phyloP scores from a whole-genome alignment of 2,113 vertebrate genomes.

The Mus pahari region DNA sequence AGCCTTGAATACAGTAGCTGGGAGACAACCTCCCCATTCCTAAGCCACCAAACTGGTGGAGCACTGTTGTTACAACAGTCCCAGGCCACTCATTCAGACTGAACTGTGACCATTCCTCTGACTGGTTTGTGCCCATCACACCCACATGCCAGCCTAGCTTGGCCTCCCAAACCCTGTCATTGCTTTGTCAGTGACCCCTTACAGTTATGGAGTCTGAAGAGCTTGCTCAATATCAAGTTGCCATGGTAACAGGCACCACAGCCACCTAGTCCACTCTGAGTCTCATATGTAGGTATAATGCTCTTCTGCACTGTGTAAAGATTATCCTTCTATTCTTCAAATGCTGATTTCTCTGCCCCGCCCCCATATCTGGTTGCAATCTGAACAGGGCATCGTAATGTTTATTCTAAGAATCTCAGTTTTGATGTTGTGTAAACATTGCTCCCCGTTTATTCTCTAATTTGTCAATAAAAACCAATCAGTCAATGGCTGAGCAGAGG shows the following conservation, averaged over 20 bases:
- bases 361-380: too few species aligned
- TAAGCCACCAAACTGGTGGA: accelerated
- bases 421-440: too few species aligned
- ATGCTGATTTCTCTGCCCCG: too few species aligned
- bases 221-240: neutral
- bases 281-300: neutral
- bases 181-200: neutral
- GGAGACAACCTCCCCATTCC: neutral
- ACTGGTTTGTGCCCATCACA: neutral
- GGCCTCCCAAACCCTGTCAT: neutral
- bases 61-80: neutral
- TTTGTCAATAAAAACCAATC: too few species aligned
- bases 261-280: neutral
- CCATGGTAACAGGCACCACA: neutral
- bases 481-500: too few species aligned
- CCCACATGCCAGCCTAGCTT: neutral
- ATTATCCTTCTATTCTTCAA: too few species aligned
- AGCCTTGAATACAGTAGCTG: too few species aligned
- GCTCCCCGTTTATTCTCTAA: too few species aligned
- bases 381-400: too few species aligned
- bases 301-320: too few species aligned
- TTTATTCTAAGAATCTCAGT: too few species aligned
- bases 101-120: neutral
- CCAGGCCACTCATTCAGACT: neutral
- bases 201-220: neutral